Evolutionary conservation across 2,113 vertebrate species (phyloP).

Genomic region (Colinus virginianus): DNA sequence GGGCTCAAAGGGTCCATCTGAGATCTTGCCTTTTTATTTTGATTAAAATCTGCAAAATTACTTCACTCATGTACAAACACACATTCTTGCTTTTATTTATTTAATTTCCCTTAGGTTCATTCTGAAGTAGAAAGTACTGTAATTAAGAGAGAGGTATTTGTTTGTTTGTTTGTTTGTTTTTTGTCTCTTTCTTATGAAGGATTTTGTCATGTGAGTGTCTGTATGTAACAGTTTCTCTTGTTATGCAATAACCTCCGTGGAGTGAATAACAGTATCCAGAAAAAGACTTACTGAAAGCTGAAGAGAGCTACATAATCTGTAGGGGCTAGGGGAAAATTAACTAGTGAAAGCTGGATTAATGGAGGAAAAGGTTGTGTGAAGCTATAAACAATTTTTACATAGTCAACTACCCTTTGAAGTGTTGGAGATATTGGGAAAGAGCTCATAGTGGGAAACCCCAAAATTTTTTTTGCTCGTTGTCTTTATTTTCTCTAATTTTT

Average conservation of each 20-base stretch:
- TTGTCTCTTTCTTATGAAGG: not conserved
- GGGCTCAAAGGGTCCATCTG: not conserved
- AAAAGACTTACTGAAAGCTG: not conserved
- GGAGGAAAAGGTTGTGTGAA: not conserved
- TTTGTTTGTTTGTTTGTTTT: not conserved
- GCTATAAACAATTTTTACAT: not conserved
- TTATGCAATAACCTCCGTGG: not conserved
- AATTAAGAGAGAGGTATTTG: not conserved
- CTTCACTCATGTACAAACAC: not conserved
- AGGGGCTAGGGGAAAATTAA: not conserved
- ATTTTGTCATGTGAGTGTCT: not conserved
- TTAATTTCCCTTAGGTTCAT: not conserved
- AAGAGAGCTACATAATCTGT: not conserved
- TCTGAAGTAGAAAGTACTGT: not conserved
- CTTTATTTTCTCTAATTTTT: not conserved
- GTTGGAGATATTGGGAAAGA: not conserved
- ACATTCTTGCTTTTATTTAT: not conserved
- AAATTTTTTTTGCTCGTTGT: not conserved
- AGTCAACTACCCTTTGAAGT: not conserved
- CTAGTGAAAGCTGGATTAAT: not conserved
- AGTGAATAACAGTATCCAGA: not conserved
- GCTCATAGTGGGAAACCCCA: not conserved
- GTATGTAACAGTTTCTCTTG: not conserved
- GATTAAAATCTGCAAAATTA: not conserved
- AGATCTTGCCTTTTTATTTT: not conserved